Conservation (phyloP, 1,140 invertebrate species). For the Trichonephila clavipes region DNA sequence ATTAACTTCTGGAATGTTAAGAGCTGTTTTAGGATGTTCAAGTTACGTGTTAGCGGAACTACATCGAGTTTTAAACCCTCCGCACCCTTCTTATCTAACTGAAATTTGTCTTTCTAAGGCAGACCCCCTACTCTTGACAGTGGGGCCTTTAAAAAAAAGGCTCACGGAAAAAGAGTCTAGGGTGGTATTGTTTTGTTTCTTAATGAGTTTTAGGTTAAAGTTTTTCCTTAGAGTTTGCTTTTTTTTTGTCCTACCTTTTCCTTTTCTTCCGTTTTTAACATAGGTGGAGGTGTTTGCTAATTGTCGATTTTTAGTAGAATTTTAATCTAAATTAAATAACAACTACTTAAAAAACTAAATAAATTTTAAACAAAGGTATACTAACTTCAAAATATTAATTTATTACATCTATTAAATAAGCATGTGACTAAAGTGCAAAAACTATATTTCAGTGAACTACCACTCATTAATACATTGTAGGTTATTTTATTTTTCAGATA, state of each 20-base stretch:
- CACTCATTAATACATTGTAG: too few species aligned
- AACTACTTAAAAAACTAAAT: too few species aligned
- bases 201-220: not conserved
- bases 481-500: too few species aligned
- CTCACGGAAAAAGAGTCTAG: not conserved
- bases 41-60: constrained; percentile 68
- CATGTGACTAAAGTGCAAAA: too few species aligned
- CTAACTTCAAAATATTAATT: too few species aligned
- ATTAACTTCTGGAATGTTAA: constrained; percentile 72
- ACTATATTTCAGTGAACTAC: too few species aligned
- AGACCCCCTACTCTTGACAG: not conserved
- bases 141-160: not conserved
- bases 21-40: constrained; percentile 71
- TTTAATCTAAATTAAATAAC: too few species aligned
- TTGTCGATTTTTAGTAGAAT: too few species aligned
- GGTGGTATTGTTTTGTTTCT: constrained; percentile 33
- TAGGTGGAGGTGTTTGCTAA: too few species aligned
- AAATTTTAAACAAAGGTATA: too few species aligned
- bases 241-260: not conserved
- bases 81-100: constrained; percentile 22
- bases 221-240: not conserved
- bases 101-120: constrained; percentile 10
- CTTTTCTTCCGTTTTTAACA: too few species aligned
- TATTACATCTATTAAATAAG: too few species aligned
- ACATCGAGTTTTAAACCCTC: constrained; percentile 11